A percentile compares a stretch with the other conserved stretches of the same genome.
These are phyloP conservation scores for Manis pentadactyla DNA, from an alignment of 2,797 vertebrate genomes.

Conservation along the genomic window DNA sequence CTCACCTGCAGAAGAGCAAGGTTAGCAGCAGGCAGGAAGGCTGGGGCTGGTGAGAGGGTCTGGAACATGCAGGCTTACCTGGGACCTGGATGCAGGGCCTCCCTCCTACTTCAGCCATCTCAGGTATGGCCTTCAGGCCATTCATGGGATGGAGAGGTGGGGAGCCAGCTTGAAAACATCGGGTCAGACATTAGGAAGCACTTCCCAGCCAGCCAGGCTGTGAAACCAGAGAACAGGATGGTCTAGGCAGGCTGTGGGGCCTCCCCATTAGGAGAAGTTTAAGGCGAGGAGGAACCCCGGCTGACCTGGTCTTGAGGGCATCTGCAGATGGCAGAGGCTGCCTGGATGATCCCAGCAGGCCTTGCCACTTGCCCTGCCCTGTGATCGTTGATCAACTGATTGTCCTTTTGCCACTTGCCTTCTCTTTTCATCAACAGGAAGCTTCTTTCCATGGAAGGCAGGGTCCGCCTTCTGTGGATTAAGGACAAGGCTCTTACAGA, in stretches of 20 bases:
- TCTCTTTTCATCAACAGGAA: conserved; percentile 4
- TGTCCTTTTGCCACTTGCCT: neutral
- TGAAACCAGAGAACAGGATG: neutral
- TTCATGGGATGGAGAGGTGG: neutral
- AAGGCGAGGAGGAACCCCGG: neutral
- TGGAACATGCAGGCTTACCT: neutral
- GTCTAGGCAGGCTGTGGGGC: neutral
- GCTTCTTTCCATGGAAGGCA: neutral
- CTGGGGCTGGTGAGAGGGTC: neutral
- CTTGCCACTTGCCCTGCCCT: neutral
- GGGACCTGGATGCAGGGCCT: neutral
- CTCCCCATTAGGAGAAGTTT: neutral
- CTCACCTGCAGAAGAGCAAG: neutral
- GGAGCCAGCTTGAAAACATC: neutral
- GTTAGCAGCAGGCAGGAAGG: too few relatives aligned
- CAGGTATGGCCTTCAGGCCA: neutral
- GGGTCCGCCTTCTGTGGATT: neutral
- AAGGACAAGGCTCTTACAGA: neutral
- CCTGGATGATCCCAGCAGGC: neutral
- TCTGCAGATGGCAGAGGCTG: neutral
- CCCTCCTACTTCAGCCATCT: neutral
- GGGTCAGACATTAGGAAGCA: neutral
- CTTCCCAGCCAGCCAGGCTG: neutral
- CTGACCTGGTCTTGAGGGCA: neutral
- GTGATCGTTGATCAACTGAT: neutral